Percentiles rank a stretch among this genome's conserved stretches.
phyloP scores from a whole-genome alignment of 2,797 vertebrate species.

The Malurus leucopterus region DNA sequence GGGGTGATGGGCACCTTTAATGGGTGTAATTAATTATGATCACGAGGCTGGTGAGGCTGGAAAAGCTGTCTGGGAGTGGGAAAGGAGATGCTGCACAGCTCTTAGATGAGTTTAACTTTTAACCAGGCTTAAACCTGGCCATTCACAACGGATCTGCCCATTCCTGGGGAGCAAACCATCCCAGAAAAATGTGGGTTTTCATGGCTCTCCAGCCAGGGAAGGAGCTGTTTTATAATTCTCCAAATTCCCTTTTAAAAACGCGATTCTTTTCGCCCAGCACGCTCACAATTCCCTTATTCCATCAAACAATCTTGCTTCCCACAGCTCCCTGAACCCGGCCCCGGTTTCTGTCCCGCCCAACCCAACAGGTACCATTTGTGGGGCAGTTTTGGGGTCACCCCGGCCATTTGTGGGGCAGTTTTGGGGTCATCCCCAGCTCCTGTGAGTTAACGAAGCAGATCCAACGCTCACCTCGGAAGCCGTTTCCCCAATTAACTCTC shows the following conservation, averaged over 20 bases:
- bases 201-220: not conserved
- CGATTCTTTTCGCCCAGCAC: not conserved
- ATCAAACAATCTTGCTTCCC: not conserved
- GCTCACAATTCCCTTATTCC: not conserved
- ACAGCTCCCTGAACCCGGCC: not conserved
- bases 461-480: too few species aligned
- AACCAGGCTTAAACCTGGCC: not conserved
- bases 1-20: constrained; percentile 48
- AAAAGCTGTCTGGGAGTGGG: not conserved
- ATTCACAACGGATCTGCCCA: not conserved
- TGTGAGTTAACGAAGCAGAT: too few species aligned
- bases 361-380: constrained; percentile 28
- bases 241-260: not conserved
- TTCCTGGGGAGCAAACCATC: not conserved
- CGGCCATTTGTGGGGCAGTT: too few species aligned
- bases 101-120: not conserved
- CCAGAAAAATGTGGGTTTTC: not conserved
- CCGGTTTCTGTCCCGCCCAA: not conserved
- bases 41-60: not conserved
- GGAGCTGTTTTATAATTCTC: not conserved
- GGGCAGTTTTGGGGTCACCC: not conserved
- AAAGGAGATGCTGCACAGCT: not conserved
- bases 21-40: constrained; percentile 52
- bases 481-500: too few species aligned
- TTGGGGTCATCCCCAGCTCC: too few species aligned